Conservation (phyloP, 2,888 invertebrate species). For the Neocrepidodera transversa region DNA sequence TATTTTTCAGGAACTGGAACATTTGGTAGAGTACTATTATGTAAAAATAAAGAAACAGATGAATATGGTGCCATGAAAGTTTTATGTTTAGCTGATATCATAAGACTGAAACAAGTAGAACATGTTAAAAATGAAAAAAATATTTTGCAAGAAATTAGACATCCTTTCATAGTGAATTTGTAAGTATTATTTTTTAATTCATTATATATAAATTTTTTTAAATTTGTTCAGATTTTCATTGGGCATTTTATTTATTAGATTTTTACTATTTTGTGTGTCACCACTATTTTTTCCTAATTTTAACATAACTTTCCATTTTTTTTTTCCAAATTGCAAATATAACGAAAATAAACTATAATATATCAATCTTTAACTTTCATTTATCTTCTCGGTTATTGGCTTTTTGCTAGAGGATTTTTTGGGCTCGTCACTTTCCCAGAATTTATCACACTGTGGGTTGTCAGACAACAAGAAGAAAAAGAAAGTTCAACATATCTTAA, state of each 20-base stretch:
- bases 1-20: slow-evolving; percentile 90
- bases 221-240: too few relatives aligned
- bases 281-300: too few relatives aligned
- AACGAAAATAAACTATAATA: too few relatives aligned
- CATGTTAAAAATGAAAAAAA: slow-evolving; percentile 98
- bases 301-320: too few relatives aligned
- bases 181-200: slow-evolving; percentile 69
- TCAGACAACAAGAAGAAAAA: slow-evolving; percentile 2
- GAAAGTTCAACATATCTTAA: neutral
- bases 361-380: slow-evolving; percentile 33
- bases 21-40: slow-evolving; percentile 93
- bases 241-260: too few relatives aligned
- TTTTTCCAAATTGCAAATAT: too few relatives aligned
- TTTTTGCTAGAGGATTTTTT: slow-evolving; percentile 20
- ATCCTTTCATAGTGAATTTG: slow-evolving; percentile 97
- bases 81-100: slow-evolving; percentile 90
- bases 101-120: slow-evolving; percentile 93
- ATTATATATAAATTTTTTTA: too few relatives aligned
- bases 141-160: slow-evolving; percentile 87
- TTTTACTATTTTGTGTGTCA: too few relatives aligned
- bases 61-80: slow-evolving; percentile 94
- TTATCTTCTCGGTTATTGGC: slow-evolving; percentile 15
- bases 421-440: slow-evolving; percentile 39
- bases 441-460: neutral
- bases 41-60: slow-evolving; percentile 81